Evolutionary conservation across 2,888 invertebrate genomes (phyloP).

Genomic region (Dynastes hyllus): DNA sequence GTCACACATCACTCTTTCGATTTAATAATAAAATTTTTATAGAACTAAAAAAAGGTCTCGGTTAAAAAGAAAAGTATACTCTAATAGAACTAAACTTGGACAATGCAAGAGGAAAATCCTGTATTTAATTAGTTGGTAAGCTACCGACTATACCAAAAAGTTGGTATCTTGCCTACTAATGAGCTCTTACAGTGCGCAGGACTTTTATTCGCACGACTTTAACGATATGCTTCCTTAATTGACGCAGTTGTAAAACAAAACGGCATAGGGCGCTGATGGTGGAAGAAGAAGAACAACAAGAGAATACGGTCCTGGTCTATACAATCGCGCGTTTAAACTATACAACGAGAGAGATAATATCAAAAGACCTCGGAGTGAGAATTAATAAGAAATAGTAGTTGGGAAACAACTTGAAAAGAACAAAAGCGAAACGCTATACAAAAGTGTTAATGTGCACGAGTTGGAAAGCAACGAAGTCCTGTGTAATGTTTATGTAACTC

Average conservation of each 20-base stretch:
- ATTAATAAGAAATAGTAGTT: constrained; percentile 40
- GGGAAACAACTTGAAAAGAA: constrained; percentile 47
- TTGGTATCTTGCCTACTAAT: no score
- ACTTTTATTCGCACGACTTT: not conserved
- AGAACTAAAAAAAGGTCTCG: no score
- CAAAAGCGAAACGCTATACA: constrained; percentile 54
- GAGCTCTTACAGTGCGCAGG: not conserved
- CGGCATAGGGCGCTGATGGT: not conserved
- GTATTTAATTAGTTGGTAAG: no score
- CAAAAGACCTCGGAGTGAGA: constrained; percentile 31
- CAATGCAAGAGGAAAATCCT: no score
- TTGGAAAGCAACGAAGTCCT: constrained; percentile 54
- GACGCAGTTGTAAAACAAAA: constrained; percentile 8
- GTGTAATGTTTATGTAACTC: constrained; percentile 55
- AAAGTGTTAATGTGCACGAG: constrained; percentile 58
- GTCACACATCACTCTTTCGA: no score
- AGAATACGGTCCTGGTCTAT: constrained; percentile 3
- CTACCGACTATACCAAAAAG: no score
- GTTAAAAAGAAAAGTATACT: no score
- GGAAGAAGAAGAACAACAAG: not conserved
- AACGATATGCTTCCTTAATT: constrained; percentile 10
- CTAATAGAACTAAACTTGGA: no score
- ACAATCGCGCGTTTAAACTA: constrained; percentile 17
- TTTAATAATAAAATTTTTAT: no score
- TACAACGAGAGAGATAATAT: constrained; percentile 18